Evolutionary conservation across 1,140 invertebrate species (phyloP).

Genomic region (Ctenoplectra terminalis): DNA sequence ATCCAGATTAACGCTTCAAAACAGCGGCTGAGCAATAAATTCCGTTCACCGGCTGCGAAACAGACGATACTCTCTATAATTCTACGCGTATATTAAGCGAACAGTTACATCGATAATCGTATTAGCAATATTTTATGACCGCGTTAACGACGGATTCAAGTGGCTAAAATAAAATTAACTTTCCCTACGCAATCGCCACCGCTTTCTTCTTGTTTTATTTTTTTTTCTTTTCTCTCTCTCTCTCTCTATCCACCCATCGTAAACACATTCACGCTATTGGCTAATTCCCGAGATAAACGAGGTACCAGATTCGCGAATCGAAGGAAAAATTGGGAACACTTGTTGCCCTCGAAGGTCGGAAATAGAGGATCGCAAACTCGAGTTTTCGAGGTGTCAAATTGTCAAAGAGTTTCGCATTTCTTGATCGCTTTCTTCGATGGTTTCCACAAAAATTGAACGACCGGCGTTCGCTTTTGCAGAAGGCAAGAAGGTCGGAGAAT

Average conservation of each 20-base stretch:
- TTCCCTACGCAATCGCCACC: neutral
- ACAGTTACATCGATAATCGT: constrained; percentile 59
- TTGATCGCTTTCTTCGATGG: neutral
- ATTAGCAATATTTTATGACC: constrained; percentile 33
- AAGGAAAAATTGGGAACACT: constrained; percentile 22
- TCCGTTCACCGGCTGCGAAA: constrained; percentile 24
- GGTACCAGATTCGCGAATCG: neutral
- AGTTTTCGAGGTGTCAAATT: neutral
- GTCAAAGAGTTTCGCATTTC: no score
- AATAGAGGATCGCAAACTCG: neutral
- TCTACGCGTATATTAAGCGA: constrained; percentile 39
- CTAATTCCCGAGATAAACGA: neutral
- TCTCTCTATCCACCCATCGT: neutral
- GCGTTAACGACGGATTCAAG: constrained; percentile 11
- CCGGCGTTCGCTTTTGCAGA: neutral
- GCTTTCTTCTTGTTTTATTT: neutral
- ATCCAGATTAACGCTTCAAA: constrained; percentile 59
- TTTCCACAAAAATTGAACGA: constrained; percentile 30
- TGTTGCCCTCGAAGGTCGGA: constrained; percentile 2
- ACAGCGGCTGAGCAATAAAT: constrained; percentile 57
- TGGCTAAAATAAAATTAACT: constrained; percentile 13
- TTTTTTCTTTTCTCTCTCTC: no score
- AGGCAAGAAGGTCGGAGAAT: neutral
- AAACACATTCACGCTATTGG: neutral
- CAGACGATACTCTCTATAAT: constrained; percentile 52